Evolutionary conservation across 2,888 invertebrate species (phyloP), one percentile per base, ranked within the genome.

Genomic region (Gerris lacustris): DNA sequence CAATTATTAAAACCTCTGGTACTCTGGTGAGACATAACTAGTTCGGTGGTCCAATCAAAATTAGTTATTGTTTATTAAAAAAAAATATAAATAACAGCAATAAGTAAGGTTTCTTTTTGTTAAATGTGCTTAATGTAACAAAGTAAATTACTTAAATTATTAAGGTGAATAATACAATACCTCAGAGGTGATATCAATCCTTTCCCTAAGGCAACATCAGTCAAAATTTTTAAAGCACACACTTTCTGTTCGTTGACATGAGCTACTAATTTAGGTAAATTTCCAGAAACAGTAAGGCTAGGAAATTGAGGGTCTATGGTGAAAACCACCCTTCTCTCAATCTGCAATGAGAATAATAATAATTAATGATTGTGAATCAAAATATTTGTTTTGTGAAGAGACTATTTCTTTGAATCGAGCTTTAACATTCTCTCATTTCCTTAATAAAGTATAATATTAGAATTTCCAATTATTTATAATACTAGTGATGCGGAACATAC

Each of bases 221-320:
- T 79, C 76, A 89, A 84, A 71, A 85, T 83, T 67, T 85, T 80
- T 44, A 89, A 83, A 0, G 88, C 85, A 11, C 84, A 82, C 17
- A 96, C 88, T 83, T 96, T 96, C 77, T 89, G 88, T 80, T 96
- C 96, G 82, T 92, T 94, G 67, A 96, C 85, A 81, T 96, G 96
- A 69, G 90, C 90, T 55, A 92, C 89, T 18, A 96, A 84, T 79
- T 90, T 88, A 0, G 96, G 95, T 76, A 96, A 83, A 74, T 90
- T 92, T 67, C 94, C 96, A 74, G 89, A 87, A 63, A 96, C 81
- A 63, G 91, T 91, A 44, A 92, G 83, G 73, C 89, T 88, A 2
- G 96, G 96, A 83, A 89, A 95, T 78, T 88, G 87, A 4, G 94
- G 94, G 83, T 95, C 95, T 66, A 85, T 82, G 5, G 94, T 94